These are phyloP conservation scores for Dasyurus viverrinus DNA, from an alignment of 2,113 vertebrate species.

Conservation along the genomic window DNA sequence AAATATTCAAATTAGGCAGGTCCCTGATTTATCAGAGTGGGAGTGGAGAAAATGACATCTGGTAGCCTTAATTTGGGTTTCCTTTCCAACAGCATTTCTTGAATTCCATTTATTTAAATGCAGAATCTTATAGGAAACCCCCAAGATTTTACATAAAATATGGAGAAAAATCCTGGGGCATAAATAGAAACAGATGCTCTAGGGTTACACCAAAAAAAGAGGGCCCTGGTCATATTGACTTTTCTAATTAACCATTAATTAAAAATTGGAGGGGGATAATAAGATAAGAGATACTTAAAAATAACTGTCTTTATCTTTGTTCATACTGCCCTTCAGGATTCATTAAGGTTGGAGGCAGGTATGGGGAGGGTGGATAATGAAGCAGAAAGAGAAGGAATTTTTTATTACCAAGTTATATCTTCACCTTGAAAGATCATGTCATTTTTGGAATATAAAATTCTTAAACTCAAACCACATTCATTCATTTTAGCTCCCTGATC, in stretches of 20 bases:
- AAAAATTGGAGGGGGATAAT: background rate
- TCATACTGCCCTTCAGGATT: background rate
- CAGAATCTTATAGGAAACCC: conserved; percentile 33
- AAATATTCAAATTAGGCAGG: conserved; percentile 62
- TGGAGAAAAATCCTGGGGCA: background rate
- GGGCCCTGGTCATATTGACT: background rate
- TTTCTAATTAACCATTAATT: background rate
- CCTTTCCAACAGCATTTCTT: conserved; percentile 39
- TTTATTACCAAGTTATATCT: background rate
- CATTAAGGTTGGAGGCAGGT: background rate
- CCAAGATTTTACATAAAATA: background rate
- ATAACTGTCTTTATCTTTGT: background rate
- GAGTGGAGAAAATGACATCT: conserved; percentile 21
- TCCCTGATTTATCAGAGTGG: conserved; percentile 43
- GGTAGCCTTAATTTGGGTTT: conserved; percentile 52
- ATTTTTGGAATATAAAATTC: background rate
- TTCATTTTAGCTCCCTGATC: background rate
- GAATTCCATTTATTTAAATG: background rate
- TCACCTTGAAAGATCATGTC: background rate
- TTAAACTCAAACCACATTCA: background rate
- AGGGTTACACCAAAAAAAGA: background rate
- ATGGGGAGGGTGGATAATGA: background rate
- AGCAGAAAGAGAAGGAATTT: background rate
- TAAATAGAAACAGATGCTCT: background rate
- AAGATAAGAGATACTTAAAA: background rate